Evolutionary conservation across 2,797 vertebrate genomes (phyloP).

Genomic region (Tangara arthus): DNA sequence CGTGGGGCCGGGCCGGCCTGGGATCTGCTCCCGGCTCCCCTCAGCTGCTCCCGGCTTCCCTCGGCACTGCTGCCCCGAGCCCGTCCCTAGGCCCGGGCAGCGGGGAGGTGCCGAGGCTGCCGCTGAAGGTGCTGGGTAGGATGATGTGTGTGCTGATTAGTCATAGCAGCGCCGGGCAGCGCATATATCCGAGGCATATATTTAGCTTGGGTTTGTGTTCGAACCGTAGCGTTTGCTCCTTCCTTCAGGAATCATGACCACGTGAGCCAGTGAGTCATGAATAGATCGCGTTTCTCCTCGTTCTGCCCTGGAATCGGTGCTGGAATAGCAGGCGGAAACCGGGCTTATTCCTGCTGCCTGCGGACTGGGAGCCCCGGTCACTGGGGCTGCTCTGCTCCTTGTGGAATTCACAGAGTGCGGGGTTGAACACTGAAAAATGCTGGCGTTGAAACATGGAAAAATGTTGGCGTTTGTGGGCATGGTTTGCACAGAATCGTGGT

Average conservation of each 20-base stretch:
- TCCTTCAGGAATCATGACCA: background rate
- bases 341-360: background rate
- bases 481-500: background rate
- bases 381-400: background rate
- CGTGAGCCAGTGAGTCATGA: constrained; percentile 53
- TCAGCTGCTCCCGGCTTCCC: background rate
- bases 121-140: background rate
- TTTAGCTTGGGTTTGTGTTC: background rate
- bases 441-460: background rate
- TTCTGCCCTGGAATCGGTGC: background rate
- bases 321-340: background rate
- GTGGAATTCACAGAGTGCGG: background rate
- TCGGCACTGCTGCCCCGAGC: background rate
- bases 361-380: fast-evolving
- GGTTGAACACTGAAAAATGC: background rate
- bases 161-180: background rate
- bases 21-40: background rate
- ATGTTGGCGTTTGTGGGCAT: background rate
- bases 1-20: background rate
- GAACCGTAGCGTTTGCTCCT: background rate
- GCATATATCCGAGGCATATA: background rate
- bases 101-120: background rate
- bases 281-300: background rate
- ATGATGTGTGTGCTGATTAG: background rate
- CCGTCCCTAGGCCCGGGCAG: background rate